Conservation (phyloP, 2,797 vertebrate species). For the Decapterus maruadsi region DNA sequence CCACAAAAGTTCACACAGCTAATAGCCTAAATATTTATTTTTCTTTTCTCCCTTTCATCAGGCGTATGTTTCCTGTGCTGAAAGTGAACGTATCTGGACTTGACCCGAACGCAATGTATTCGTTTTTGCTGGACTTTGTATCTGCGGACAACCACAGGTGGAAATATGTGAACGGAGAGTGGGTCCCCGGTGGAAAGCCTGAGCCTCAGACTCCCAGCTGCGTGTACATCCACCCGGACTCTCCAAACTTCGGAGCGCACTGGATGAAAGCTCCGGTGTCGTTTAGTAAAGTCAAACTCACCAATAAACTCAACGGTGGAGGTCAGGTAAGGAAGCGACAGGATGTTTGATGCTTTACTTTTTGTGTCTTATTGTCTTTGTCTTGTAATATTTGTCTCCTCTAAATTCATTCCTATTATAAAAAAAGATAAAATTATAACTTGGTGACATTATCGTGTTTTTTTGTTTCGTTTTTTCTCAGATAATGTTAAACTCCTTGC, state of each 20-base stretch:
- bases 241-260: constrained; percentile 89
- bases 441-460: no score
- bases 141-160: constrained; percentile 89
- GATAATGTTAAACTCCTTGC: constrained; percentile 89
- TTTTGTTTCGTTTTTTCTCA: constrained; percentile 39
- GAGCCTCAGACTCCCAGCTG: constrained; percentile 88
- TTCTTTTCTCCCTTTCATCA: not conserved
- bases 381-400: not conserved
- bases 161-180: constrained; percentile 89
- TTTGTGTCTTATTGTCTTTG: not conserved
- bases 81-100: constrained; percentile 83
- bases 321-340: constrained; percentile 80
- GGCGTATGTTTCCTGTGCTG: constrained; percentile 87
- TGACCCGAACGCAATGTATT: constrained; percentile 89
- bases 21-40: not conserved
- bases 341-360: not conserved
- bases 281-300: constrained; percentile 90
- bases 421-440: not conserved
- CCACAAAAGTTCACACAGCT: not conserved
- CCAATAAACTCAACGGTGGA: constrained; percentile 89
- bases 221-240: constrained; percentile 89
- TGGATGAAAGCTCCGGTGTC: constrained; percentile 89
- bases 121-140: constrained; percentile 85
- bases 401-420: no score
- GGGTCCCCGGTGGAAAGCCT: constrained; percentile 87